A percentile compares a stretch with the other conserved stretches of the same genome.
Evolutionary conservation across 2,888 invertebrate genomes (phyloP).

Genomic region (Apotomis betuletana): DNA sequence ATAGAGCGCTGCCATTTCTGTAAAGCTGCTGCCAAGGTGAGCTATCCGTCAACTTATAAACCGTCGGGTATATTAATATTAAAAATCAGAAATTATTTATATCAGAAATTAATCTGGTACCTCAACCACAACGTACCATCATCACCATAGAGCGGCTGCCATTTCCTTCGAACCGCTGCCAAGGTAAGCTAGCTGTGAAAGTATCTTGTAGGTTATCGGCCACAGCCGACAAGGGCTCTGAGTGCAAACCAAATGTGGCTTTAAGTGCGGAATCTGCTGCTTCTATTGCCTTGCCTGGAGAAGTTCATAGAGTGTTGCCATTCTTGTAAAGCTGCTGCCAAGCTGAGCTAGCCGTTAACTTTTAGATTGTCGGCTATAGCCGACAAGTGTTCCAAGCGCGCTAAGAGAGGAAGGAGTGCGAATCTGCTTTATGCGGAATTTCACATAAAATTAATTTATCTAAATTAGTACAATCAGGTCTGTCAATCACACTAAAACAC

Average conservation of each 20-base stretch:
- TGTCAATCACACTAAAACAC: too few species aligned
- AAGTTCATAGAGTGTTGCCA: slow-evolving; percentile 95
- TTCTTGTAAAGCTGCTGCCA: slow-evolving; percentile 94
- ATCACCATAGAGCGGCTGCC: slow-evolving; percentile 94
- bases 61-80: not conserved
- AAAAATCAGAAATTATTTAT: too few species aligned
- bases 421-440: too few species aligned
- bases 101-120: slow-evolving; percentile 93
- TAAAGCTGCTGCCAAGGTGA: slow-evolving; percentile 93
- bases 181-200: slow-evolving; percentile 82
- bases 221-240: not conserved
- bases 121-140: slow-evolving; percentile 96
- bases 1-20: slow-evolving; percentile 96
- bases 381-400: not conserved
- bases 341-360: too few species aligned
- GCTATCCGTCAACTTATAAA: not conserved
- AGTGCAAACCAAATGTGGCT: not conserved
- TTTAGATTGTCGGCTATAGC: not conserved
- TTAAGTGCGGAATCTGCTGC: slow-evolving; percentile 91
- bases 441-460: too few species aligned
- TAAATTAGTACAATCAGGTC: too few species aligned
- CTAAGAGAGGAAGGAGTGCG: too few species aligned
- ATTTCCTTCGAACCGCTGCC: slow-evolving; percentile 95
- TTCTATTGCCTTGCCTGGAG: slow-evolving; percentile 91
- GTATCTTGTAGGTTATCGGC: not conserved